These are phyloP conservation scores for Florisuga fusca DNA, from an alignment of 2,797 vertebrate species.

Conservation along the genomic window DNA sequence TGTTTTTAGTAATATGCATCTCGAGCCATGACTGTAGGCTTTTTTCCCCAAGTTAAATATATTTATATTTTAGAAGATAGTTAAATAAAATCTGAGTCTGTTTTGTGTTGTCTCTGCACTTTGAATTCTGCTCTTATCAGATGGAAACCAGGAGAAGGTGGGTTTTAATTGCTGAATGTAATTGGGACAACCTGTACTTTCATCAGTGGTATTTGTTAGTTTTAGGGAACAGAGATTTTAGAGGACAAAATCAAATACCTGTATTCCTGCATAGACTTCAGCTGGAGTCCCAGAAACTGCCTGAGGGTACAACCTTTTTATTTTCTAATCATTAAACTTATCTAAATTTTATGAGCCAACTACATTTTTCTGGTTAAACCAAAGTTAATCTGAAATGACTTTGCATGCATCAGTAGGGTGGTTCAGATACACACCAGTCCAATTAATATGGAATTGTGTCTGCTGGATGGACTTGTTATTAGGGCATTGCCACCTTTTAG, in stretches of 20 bases:
- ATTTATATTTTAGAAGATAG: background rate
- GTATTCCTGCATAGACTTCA: background rate
- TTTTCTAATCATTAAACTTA: background rate
- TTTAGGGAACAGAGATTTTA: conserved; percentile 10
- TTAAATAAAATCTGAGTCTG: background rate
- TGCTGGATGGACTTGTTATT: background rate
- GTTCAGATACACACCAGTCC: background rate
- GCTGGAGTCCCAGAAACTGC: background rate
- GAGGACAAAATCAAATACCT: background rate
- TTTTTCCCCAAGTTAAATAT: background rate
- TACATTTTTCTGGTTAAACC: background rate
- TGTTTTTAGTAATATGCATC: background rate
- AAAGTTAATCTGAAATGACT: background rate
- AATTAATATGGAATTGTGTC: background rate
- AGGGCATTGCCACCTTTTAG: background rate
- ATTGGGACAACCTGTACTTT: conserved; percentile 44
- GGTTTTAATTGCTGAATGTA: conserved; percentile 36
- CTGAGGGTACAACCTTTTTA: background rate
- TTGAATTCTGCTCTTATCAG: conserved; percentile 24
- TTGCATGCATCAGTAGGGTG: background rate
- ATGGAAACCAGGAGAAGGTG: conserved; percentile 36
- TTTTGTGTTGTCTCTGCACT: conserved; percentile 21
- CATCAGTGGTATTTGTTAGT: background rate
- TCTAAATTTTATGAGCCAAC: background rate
- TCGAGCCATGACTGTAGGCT: background rate